Conservation (phyloP, 2,797 vertebrate species). For the Lepus townsendii region DNA sequence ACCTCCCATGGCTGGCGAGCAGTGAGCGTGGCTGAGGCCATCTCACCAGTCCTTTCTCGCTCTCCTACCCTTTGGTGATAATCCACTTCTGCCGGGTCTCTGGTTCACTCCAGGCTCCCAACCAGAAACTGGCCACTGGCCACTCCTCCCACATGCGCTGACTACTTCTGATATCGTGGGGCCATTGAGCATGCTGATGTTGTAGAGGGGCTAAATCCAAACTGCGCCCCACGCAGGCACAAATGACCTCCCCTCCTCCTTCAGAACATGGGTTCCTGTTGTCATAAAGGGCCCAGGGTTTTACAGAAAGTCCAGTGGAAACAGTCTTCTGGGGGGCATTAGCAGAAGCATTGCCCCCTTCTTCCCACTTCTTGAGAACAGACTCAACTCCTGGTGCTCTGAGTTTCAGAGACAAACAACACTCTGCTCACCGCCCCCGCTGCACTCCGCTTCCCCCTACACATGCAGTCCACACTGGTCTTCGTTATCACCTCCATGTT, state of each 20-base stretch:
- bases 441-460: fast-evolving
- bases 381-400: neutral
- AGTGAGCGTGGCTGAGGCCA: too few species aligned
- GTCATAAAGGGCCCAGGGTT: neutral
- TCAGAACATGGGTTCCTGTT: neutral
- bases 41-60: neutral
- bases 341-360: neutral
- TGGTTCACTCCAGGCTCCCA: neutral
- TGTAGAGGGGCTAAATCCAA: neutral
- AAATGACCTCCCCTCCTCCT: neutral
- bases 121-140: neutral
- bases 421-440: neutral
- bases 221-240: neutral
- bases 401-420: neutral
- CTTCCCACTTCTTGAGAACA: neutral
- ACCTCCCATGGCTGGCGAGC: too few species aligned
- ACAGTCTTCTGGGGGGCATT: neutral
- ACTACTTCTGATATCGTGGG: neutral
- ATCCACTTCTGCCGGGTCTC: neutral
- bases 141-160: fast-evolving
- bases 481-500: neutral
- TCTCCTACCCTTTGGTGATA: neutral
- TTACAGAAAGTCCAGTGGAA: neutral
- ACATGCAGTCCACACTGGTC: neutral
- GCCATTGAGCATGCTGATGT: neutral